A percentile compares a stretch with the other conserved stretches of the same genome.
phyloP scores from a whole-genome alignment of 2,113 vertebrate species.

The Turdus rufiventris region DNA sequence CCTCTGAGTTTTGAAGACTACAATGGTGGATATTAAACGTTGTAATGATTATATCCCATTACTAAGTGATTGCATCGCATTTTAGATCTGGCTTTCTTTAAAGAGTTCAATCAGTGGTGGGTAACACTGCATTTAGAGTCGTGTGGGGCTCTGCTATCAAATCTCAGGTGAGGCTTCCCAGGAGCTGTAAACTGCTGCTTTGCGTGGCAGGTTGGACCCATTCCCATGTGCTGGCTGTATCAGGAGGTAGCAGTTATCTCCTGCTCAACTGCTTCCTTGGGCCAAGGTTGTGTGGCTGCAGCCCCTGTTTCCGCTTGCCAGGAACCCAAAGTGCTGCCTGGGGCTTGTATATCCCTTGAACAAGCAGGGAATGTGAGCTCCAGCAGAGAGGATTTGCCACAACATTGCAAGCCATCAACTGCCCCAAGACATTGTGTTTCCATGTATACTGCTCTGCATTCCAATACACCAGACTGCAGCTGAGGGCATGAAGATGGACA shows the following conservation, averaged over 20 bases:
- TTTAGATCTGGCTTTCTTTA: neutral
- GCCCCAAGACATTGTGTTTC: neutral
- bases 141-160: neutral
- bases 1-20: neutral
- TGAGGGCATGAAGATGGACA: neutral
- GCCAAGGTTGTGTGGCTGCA: neutral
- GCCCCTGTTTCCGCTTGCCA: neutral
- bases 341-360: neutral
- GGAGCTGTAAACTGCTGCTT: neutral
- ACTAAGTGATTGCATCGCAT: neutral
- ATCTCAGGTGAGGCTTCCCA: neutral
- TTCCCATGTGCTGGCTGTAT: neutral
- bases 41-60: no score
- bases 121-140: neutral
- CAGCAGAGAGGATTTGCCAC: neutral
- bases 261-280: neutral
- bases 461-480: neutral
- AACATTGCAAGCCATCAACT: accelerated
- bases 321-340: neutral
- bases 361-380: neutral
- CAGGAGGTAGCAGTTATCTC: neutral
- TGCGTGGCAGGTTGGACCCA: accelerated
- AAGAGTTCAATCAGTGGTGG: neutral
- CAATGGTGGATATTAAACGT: neutral
- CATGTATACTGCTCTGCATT: neutral